These are phyloP conservation scores for Drosophila mimetica DNA, from an alignment of 2,888 invertebrate species.

Conservation along the genomic window DNA sequence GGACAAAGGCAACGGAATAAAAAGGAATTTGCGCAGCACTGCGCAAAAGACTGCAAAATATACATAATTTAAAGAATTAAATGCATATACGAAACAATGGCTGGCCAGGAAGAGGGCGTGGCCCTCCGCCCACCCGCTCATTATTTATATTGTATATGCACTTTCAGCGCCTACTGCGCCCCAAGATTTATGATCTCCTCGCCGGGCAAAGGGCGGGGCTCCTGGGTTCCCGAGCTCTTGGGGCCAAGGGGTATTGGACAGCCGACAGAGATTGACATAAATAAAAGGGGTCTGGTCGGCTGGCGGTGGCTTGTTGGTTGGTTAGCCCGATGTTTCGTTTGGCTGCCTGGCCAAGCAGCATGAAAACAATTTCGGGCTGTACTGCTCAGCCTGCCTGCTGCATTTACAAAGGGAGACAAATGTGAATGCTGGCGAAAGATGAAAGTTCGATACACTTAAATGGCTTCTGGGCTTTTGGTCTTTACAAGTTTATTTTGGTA, in stretches of 20 bases:
- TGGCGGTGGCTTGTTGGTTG: conserved; percentile 6
- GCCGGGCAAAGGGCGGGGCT: conserved; percentile 2
- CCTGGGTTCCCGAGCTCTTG: not conserved
- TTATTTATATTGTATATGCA: conserved; percentile 65
- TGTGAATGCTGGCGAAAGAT: conserved; percentile 21
- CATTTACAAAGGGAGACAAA: conserved; percentile 32
- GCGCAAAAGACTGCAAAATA: conserved; percentile 20
- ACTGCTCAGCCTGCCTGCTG: conserved; percentile 26
- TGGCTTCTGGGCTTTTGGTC: not conserved
- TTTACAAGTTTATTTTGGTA: no score
- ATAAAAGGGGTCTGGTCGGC: conserved; percentile 63
- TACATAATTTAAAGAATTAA: conserved; percentile 65
- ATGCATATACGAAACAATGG: conserved; percentile 46
- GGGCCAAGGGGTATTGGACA: conserved; percentile 27
- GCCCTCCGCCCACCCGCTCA: conserved; percentile 42
- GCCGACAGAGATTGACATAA: conserved; percentile 65
- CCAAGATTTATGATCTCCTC: conserved; percentile 27
- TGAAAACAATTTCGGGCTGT: conserved; percentile 66
- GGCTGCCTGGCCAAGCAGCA: conserved; percentile 51
- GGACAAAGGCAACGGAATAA: conserved; percentile 25
- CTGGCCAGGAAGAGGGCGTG: conserved; percentile 57
- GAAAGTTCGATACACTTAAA: conserved; percentile 34
- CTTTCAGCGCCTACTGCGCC: conserved; percentile 54
- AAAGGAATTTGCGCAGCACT: conserved; percentile 55
- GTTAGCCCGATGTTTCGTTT: conserved; percentile 25